Evolutionary conservation across 2,797 vertebrate genomes (phyloP), one percentile per base, ranked within the genome.

Genomic region (Vireo griseus): DNA sequence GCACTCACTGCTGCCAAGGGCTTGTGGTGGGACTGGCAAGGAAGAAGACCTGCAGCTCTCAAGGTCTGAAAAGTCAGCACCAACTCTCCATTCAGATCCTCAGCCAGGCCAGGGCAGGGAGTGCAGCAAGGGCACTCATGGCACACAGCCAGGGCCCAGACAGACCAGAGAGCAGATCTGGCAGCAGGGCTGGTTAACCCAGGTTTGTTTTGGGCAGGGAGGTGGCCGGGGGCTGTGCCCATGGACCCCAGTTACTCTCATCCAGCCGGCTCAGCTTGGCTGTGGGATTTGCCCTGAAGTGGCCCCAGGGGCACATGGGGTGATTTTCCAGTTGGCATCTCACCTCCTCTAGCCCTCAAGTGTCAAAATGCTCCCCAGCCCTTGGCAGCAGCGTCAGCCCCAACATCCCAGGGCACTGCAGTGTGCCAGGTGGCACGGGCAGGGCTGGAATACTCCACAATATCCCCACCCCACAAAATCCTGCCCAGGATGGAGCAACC

Each of bases 311-410:
- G 22, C 63, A 31, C 2, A 0, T 6, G 47, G 10, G 82, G 54
- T 42, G 73, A 78, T 65, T 45, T 68, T 47, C 79, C 4, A 3
- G 25, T 11, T 88, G 69, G 86, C 57, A 77, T 44, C 65, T 52
- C 58, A 11, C 42, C 48, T 62, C 59, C 78, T 90, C 40, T 82
- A 78, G 61, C 71, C 51, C 55, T 28, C 0, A 0, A 69, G 52
- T 17, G 13, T 57, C 58, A 67, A 79, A 85, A 50, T 40, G 57
- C 25, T 88, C 33, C 37, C 22, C 1, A 4, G 48, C 18, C 39
- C 28, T 76, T 42, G 67, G 82, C 85, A 79, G 55, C 9, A 1
- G 47, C 0, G 0, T 47, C 0, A 0, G n/a, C 45, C 31, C 31
- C 0, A 0, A 37, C 2, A 4, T 24, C 63, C 74, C 44, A 54